Evolutionary conservation across 1,140 invertebrate genomes (phyloP).

Genomic region (Diabrotica virgifera): DNA sequence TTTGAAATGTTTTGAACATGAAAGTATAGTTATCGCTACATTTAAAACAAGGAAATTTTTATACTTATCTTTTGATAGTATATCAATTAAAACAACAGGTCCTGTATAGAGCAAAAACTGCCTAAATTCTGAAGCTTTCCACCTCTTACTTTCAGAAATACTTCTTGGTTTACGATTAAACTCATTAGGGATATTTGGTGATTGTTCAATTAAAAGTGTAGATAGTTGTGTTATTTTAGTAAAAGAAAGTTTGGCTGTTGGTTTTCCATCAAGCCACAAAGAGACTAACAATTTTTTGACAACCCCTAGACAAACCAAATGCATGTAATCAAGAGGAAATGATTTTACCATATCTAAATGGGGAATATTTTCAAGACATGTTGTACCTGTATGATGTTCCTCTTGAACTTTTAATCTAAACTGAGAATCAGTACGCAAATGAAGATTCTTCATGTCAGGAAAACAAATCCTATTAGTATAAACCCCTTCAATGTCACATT

Average conservation of each 20-base stretch:
- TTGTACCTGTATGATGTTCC: no score
- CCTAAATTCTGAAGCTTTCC: not conserved
- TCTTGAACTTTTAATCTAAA: not conserved
- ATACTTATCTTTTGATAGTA: constrained; percentile 2
- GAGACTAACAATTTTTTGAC: constrained; percentile 3
- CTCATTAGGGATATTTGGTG: not conserved
- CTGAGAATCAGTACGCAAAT: not conserved
- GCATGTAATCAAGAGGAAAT: constrained; percentile 16
- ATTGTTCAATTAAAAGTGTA: not conserved
- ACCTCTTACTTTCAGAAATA: not conserved
- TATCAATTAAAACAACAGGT: not conserved
- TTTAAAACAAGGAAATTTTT: not conserved
- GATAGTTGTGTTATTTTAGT: not conserved
- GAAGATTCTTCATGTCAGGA: not conserved
- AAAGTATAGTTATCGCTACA: not conserved
- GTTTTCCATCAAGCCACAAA: not conserved
- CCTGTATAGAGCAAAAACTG: constrained; percentile 3
- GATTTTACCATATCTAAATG: not conserved
- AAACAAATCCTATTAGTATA: not conserved
- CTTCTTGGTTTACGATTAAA: not conserved
- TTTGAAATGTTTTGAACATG: not conserved
- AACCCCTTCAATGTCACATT: constrained; percentile 8
- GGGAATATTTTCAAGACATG: not conserved
- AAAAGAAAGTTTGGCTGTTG: not conserved
- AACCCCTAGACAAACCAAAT: constrained; percentile 11